Conservation (phyloP, 1,140 invertebrate genomes). For the Brachionus asplanchnoidis region DNA sequence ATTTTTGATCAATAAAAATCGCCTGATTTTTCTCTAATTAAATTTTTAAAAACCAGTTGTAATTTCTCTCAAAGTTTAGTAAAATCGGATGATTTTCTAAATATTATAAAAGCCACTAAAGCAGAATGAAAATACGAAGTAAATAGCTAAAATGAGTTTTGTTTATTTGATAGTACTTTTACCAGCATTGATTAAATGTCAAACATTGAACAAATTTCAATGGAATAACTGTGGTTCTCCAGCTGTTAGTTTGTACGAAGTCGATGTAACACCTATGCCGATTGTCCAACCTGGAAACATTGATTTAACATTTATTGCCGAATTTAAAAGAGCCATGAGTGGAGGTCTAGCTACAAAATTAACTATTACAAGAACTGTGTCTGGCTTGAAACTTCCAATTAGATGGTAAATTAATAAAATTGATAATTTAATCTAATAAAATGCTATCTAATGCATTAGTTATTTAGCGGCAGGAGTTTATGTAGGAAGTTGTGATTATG, state of each 20-base stretch:
- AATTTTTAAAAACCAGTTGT: neutral
- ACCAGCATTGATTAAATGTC: neutral
- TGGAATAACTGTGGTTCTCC: slow-evolving; percentile 39
- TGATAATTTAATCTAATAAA: neutral
- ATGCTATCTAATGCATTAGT: neutral
- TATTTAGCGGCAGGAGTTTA: slow-evolving; percentile 31
- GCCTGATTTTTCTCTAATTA: neutral
- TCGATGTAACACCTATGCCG: slow-evolving; percentile 28
- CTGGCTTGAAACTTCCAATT: slow-evolving; percentile 35
- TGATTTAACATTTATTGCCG: neutral
- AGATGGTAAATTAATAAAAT: slow-evolving; percentile 2
- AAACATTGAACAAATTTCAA: slow-evolving; percentile 37
- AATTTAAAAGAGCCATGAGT: slow-evolving; percentile 22
- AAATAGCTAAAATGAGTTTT: slow-evolving; percentile 1
- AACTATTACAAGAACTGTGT: slow-evolving; percentile 7
- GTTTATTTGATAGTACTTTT: neutral
- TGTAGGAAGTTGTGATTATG: slow-evolving; percentile 33
- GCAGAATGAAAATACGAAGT: neutral
- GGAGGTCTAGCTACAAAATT: neutral
- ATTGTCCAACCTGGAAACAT: slow-evolving; percentile 30
- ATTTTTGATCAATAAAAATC: neutral
- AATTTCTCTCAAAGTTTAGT: neutral
- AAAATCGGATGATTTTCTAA: neutral
- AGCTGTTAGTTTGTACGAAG: neutral
- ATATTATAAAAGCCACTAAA: neutral